Evolutionary conservation across 2,797 vertebrate genomes (phyloP).

Genomic region (Amblyraja radiata): DNA sequence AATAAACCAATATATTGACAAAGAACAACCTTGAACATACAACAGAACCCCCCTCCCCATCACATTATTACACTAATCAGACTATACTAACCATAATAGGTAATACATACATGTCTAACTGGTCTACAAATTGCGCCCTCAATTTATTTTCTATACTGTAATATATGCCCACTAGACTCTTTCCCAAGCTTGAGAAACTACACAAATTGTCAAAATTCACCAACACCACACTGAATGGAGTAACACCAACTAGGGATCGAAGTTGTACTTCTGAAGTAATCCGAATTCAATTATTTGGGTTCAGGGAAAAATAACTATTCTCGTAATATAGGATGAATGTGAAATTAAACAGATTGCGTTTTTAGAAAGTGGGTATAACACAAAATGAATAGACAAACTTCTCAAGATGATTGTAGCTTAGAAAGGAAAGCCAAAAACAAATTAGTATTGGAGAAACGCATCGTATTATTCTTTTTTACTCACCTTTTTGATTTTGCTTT

Average conservation of each 20-base stretch:
- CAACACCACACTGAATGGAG: background rate
- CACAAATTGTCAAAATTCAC: background rate
- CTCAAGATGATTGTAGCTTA: background rate
- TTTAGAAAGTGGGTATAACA: background rate
- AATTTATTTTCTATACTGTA: background rate
- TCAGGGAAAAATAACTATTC: background rate
- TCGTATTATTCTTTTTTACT: background rate
- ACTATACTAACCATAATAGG: background rate
- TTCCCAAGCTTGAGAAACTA: background rate
- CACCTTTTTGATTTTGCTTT: constrained; percentile 36
- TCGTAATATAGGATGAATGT: no score
- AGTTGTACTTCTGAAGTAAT: background rate
- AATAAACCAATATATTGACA: background rate
- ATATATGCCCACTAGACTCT: background rate
- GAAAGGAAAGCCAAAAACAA: background rate
- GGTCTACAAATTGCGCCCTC: background rate
- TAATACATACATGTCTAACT: no score
- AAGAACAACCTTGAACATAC: background rate
- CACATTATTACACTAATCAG: background rate
- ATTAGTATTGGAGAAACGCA: background rate
- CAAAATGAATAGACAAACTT: background rate
- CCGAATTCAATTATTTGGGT: background rate
- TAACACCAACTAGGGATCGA: background rate
- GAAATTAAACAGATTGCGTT: background rate
- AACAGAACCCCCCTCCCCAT: background rate